Conservation (phyloP, 1,140 invertebrate genomes). For the Drosophila ercepeae region DNA sequence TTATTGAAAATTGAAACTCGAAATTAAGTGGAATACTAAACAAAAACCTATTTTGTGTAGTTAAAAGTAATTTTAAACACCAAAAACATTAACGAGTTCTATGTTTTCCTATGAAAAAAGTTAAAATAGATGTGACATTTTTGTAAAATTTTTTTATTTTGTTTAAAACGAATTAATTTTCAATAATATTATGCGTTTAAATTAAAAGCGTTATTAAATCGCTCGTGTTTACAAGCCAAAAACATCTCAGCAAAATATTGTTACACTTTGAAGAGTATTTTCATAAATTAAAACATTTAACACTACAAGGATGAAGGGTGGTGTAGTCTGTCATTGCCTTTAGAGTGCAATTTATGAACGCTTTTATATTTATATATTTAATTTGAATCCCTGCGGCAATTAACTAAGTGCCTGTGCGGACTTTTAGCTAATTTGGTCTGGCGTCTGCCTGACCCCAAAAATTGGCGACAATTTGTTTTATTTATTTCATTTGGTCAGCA, state of each 20-base stretch:
- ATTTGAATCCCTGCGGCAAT: constrained; percentile 59
- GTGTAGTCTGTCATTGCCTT: constrained; percentile 8
- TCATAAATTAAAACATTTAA: constrained; percentile 14
- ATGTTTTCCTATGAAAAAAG: no score
- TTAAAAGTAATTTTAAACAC: not conserved
- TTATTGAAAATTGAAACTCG: no score
- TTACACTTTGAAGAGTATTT: not conserved
- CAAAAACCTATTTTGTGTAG: not conserved
- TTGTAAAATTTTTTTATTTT: not conserved
- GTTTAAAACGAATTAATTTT: constrained; percentile 4
- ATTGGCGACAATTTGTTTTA: constrained; percentile 65
- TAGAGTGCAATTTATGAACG: constrained; percentile 15
- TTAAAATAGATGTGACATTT: not conserved
- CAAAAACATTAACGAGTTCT: not conserved
- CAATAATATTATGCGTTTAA: not conserved
- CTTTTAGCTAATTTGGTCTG: constrained; percentile 76
- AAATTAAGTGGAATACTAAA: not conserved
- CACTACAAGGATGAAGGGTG: constrained; percentile 1
- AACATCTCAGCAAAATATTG: constrained; percentile 2
- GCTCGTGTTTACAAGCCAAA: not conserved
- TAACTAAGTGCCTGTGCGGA: constrained; percentile 72
- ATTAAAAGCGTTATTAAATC: not conserved
- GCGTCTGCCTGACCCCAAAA: constrained; percentile 53
- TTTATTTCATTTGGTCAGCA: constrained; percentile 57
- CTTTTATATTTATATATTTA: constrained; percentile 51